These are phyloP conservation scores for Onchidella celtica DNA, from an alignment of 2,888 invertebrate species.

Conservation along the genomic window DNA sequence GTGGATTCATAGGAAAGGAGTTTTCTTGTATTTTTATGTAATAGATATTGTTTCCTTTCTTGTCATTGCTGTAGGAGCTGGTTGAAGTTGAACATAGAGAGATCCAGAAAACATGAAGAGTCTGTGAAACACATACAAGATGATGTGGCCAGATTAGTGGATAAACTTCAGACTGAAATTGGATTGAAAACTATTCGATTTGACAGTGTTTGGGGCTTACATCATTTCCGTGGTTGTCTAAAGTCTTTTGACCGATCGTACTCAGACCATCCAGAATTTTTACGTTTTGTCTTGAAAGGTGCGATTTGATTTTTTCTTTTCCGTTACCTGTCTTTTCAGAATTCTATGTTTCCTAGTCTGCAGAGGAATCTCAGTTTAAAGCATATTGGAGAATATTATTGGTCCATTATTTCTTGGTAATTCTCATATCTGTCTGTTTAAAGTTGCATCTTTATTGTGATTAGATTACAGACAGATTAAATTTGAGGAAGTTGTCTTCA, in stretches of 20 bases:
- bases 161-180: conserved; percentile 83
- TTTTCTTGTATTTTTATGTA: too few species aligned
- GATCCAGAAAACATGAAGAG: conserved; percentile 86
- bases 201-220: conserved; percentile 81
- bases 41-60: too few species aligned
- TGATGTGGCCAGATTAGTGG: conserved; percentile 87
- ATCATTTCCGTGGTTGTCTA: conserved; percentile 94
- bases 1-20: too few species aligned
- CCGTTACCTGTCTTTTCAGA: too few species aligned
- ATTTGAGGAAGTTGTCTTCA: too few species aligned
- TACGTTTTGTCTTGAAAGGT: conserved; percentile 84
- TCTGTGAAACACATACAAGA: conserved; percentile 86
- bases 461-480: too few species aligned
- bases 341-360: too few species aligned
- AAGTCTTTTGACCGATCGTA: conserved; percentile 89
- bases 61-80: conserved; percentile 84
- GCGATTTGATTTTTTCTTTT: neutral
- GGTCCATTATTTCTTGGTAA: too few species aligned
- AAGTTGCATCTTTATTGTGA: too few species aligned
- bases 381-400: too few species aligned
- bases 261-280: conserved; percentile 87
- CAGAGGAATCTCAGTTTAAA: too few species aligned
- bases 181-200: conserved; percentile 84
- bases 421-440: too few species aligned
- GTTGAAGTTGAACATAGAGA: conserved; percentile 86